Percentiles rank a stretch among this genome's conserved stretches.
Conservation (phyloP, 2,113 vertebrate species). For the Lasiurus borealis region DNA sequence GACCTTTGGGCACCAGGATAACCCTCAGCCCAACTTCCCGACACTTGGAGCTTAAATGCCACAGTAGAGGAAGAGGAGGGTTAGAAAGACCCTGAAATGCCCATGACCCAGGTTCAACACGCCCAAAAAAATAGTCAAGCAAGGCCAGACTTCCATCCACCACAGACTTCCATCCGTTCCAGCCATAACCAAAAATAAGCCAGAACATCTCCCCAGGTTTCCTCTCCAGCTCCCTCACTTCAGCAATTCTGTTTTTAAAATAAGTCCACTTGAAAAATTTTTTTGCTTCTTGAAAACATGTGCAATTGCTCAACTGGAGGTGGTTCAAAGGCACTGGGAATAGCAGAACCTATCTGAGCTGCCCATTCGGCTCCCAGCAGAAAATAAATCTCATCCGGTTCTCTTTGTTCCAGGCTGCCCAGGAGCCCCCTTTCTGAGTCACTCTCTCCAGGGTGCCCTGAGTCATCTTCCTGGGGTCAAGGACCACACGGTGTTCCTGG, state of each 20-base stretch:
- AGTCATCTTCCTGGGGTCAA: conserved; percentile 51
- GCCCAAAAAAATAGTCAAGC: background rate
- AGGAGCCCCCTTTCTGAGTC: conserved; percentile 49
- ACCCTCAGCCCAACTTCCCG: background rate
- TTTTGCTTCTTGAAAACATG: conserved; percentile 79
- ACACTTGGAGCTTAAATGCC: background rate
- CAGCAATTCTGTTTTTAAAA: conserved; percentile 74
- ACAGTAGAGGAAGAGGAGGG: background rate
- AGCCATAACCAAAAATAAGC: conserved; percentile 30
- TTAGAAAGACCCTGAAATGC: background rate
- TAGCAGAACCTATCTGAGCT: conserved; percentile 61
- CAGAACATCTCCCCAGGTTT: conserved; percentile 58
- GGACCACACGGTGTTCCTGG: background rate
- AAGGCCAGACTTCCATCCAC: background rate
- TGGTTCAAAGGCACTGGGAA: conserved; percentile 74
- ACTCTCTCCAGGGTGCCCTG: conserved; percentile 15
- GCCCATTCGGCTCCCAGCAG: conserved; percentile 62
- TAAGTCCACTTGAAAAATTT: conserved; percentile 65
- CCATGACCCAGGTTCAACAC: background rate
- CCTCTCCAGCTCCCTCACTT: conserved; percentile 70
- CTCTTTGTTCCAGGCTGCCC: conserved; percentile 63
- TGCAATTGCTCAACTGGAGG: conserved; percentile 77
- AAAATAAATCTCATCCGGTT: conserved; percentile 64
- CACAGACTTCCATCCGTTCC: background rate
- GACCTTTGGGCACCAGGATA: fast-evolving